Conservation (phyloP, 2,113 vertebrate genomes). For the Grantiella picta region DNA sequence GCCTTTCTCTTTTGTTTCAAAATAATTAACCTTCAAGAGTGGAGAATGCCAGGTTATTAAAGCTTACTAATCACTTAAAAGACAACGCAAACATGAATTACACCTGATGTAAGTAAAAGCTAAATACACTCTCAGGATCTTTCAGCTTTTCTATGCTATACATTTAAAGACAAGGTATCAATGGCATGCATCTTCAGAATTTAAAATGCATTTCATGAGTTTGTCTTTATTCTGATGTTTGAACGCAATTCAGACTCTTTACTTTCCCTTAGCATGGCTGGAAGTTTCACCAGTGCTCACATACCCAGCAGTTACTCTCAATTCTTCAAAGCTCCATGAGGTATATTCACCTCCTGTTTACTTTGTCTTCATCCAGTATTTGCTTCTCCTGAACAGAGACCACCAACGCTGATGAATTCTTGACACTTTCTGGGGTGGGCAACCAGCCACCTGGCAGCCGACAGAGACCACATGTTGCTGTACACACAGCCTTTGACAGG, state of each 20-base stretch:
- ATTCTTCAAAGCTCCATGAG: not conserved
- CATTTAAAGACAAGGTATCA: slow-evolving; percentile 57
- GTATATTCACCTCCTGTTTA: not conserved
- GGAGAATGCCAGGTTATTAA: slow-evolving; percentile 57
- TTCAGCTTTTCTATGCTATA: slow-evolving; percentile 48
- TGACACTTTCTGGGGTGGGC: slow-evolving; percentile 6
- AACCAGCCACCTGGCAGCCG: not conserved
- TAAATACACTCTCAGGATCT: slow-evolving; percentile 50
- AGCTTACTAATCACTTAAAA: slow-evolving; percentile 53
- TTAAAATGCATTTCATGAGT: slow-evolving; percentile 15
- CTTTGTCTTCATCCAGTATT: slow-evolving; percentile 32
- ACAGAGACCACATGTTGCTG: not conserved
- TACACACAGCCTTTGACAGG: not conserved
- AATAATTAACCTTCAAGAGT: slow-evolving; percentile 54
- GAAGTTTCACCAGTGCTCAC: slow-evolving; percentile 35
- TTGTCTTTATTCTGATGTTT: slow-evolving; percentile 51
- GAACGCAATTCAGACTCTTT: slow-evolving; percentile 64
- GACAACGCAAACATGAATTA: slow-evolving; percentile 47
- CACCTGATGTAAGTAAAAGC: slow-evolving; percentile 55
- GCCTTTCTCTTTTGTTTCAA: slow-evolving; percentile 48
- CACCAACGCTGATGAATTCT: slow-evolving; percentile 17
- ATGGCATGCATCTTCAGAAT: slow-evolving; percentile 45
- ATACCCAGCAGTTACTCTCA: slow-evolving; percentile 37
- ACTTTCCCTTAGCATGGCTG: not conserved
- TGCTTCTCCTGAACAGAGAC: slow-evolving; percentile 11